phyloP scores from a whole-genome alignment of 2,888 invertebrate genomes.

The Thymelicus sylvestris region DNA sequence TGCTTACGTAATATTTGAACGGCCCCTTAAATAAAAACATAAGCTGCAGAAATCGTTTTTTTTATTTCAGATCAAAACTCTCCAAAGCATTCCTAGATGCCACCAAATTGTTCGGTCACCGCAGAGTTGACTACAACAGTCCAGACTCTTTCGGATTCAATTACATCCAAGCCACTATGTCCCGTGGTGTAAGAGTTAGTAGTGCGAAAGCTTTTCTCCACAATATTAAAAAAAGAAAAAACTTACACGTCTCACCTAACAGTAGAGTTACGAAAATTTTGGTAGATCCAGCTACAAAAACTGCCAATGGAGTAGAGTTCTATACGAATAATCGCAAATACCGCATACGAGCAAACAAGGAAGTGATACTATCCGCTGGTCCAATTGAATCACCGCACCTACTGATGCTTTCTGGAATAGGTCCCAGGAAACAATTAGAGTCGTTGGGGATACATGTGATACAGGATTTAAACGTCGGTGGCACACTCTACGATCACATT shows the following conservation, averaged over 20 bases:
- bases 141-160: conserved; percentile 86
- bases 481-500: conserved; percentile 88
- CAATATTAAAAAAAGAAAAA: conserved; percentile 78
- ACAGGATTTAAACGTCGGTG: conserved; percentile 87
- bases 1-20: too few species aligned
- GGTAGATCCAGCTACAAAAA: conserved; percentile 82
- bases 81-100: conserved; percentile 88
- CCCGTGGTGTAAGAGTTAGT: conserved; percentile 79
- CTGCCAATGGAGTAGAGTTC: conserved; percentile 68
- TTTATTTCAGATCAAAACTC: conserved; percentile 74
- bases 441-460: conserved; percentile 85
- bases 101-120: conserved; percentile 86
- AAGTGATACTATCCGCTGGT: conserved; percentile 88
- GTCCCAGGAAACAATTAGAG: conserved; percentile 85
- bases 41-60: background rate
- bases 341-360: conserved; percentile 73
- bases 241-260: conserved; percentile 83
- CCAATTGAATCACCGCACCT: conserved; percentile 93
- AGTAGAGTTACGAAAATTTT: conserved; percentile 85
- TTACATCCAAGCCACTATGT: conserved; percentile 75
- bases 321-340: conserved; percentile 73
- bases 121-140: conserved; percentile 89
- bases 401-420: conserved; percentile 87
- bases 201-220: conserved; percentile 86
- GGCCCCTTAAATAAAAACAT: too few species aligned